phyloP scores from a whole-genome alignment of 2,797 vertebrate genomes.

The Orestias chungarensis region DNA sequence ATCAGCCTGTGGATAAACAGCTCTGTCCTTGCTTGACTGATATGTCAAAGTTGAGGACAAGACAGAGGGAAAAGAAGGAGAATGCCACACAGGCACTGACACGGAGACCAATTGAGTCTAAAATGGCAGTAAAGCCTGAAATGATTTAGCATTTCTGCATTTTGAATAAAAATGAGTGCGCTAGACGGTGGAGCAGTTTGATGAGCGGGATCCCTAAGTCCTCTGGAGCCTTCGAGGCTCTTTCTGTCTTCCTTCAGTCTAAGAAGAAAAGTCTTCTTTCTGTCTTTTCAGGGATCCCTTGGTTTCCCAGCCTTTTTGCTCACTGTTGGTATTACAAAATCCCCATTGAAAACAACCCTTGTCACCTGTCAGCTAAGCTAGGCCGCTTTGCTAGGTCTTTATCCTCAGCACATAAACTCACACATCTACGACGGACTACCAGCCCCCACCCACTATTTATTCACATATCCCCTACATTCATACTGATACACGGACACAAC shows the following conservation, averaged over 20 bases:
- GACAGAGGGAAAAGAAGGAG: slow-evolving; percentile 64
- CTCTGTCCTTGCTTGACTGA: slow-evolving; percentile 79
- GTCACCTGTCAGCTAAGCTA: slow-evolving; percentile 89
- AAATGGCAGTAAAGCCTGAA: no score
- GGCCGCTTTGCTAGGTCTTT: slow-evolving; percentile 87
- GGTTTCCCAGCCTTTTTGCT: slow-evolving; percentile 79
- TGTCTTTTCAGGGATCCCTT: slow-evolving; percentile 83
- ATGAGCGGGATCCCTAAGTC: slow-evolving; percentile 79
- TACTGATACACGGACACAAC: slow-evolving; percentile 72
- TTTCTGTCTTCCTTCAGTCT: slow-evolving; percentile 77
- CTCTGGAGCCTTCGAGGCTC: slow-evolving; percentile 62
- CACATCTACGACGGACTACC: slow-evolving; percentile 72
- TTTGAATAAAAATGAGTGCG: slow-evolving; percentile 82
- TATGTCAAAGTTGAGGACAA: slow-evolving; percentile 81
- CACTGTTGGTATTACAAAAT: slow-evolving; percentile 89
- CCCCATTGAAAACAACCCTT: slow-evolving; percentile 86
- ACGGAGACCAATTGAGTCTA: slow-evolving; percentile 82
- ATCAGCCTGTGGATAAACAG: slow-evolving; percentile 51
- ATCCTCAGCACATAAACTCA: slow-evolving; percentile 82
- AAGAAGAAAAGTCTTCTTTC: slow-evolving; percentile 83
- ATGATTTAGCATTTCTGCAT: slow-evolving; percentile 82
- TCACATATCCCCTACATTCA: slow-evolving; percentile 74
- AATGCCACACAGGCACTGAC: slow-evolving; percentile 85
- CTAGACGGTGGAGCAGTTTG: slow-evolving; percentile 83
- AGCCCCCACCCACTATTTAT: slow-evolving; percentile 68